Base-by-base conservation (phyloP, 2,888 invertebrate genomes). In the Microdon myrmicae region DNA sequence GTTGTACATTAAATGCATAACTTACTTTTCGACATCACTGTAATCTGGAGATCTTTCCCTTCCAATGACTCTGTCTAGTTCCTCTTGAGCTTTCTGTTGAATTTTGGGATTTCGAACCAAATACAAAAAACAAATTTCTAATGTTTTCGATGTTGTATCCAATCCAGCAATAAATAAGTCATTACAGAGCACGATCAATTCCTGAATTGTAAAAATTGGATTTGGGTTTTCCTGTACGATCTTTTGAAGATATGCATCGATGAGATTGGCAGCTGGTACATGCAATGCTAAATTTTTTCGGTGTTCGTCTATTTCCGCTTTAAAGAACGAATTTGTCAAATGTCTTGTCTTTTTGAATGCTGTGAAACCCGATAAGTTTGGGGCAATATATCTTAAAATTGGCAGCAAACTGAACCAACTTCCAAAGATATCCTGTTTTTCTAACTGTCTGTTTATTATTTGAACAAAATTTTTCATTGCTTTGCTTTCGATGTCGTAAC, bases 121-220 rank as follows among this genome's bases (percentile, higher is more conserved):
- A 72, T 90, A 88, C 67, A 90, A 82, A 70, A 92, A 90, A 58
- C 87, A 85, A 72, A 92, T 92, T 26, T 88, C 87, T 71, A 92
- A 81, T 22, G 88, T 86, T 74, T 92, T 92, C 39, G 86, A 87
- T 0, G 92, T 91, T 0, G 93, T 93, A 79, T 93, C 92, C 0
- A 91, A 90, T 0, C 92, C 93, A 16, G 92, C 92, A 83, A 92
- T 86, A 71, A 92, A 93, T 84, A 93, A 85, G 70, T 92, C 92
- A 83, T 92, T 82, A 71, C 92, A 91, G 71, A 90, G 86, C 0
- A 91, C 90, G 53, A 92, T 77, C 39, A 93, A 77, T 70, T 92
- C 92, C 5, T 85, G 84, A 74, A 92, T 91, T 68, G 85, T 82
- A 73, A 87, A 86, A 4, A 83, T 83, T 1, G 81, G 75, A 5